These are phyloP conservation scores for human DNA, from an alignment of 2,113 vertebrate species.

Conservation along the genomic window GRCh38 chr6:41751001-41751500, in stretches of 20 bases:
- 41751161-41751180: background rate
- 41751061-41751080: background rate
- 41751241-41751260: constrained; percentile 19
- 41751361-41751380: background rate
- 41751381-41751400: background rate
- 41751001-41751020: too few relatives aligned
- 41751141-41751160: background rate
- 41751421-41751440: background rate
- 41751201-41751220: background rate
- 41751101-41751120: background rate
- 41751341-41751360: background rate
- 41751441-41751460: background rate
- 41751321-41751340: background rate
- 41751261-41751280: background rate
- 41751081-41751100: background rate
- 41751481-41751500: background rate
- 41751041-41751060: constrained; percentile 3
- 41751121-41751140: background rate
- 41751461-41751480: background rate
- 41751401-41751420: background rate
- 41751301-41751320: background rate
- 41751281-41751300: background rate
- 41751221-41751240: background rate
- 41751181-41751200: background rate
- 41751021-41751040: background rate